Evolutionary conservation across 1,140 invertebrate genomes (phyloP).

Genomic region (Drosophila guanche): DNA sequence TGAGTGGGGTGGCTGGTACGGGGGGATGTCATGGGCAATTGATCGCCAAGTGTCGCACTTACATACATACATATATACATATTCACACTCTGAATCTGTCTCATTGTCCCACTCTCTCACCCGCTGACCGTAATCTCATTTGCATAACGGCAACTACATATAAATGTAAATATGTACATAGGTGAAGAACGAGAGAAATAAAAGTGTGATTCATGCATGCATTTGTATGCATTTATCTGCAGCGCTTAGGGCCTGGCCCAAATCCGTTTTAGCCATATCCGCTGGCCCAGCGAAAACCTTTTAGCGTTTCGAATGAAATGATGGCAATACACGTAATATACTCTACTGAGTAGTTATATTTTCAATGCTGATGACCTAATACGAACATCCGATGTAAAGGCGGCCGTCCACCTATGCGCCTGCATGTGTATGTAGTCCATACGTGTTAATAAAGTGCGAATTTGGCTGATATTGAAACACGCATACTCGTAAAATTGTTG

Average conservation of each 20-base stretch:
- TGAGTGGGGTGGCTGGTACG: neutral
- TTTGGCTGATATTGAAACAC: neutral
- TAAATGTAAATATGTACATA: constrained; percentile 14
- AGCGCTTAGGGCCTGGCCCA: no score
- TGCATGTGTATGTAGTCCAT: no score
- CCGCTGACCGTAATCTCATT: constrained; percentile 23
- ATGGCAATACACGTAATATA: constrained; percentile 16
- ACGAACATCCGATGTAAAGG: constrained; percentile 40
- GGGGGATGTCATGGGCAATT: constrained; percentile 5
- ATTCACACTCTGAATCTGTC: neutral
- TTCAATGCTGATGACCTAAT: constrained; percentile 49
- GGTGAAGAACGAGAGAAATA: neutral
- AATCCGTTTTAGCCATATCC: no score
- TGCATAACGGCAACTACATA: constrained; percentile 32
- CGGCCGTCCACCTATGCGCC: neutral
- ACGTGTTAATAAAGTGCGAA: no score
- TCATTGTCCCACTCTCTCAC: neutral
- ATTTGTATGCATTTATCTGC: neutral
- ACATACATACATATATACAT: neutral
- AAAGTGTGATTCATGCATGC: constrained; percentile 32
- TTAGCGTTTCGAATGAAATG: no score
- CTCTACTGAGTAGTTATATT: constrained; percentile 23
- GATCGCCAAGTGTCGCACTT: constrained; percentile 9
- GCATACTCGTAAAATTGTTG: constrained; percentile 16
- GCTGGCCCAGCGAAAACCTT: no score